A percentile compares a stretch with the other conserved stretches of the same genome.
Conservation (phyloP, 1,140 invertebrate species). For the Ostrea denselamellosa region DNA sequence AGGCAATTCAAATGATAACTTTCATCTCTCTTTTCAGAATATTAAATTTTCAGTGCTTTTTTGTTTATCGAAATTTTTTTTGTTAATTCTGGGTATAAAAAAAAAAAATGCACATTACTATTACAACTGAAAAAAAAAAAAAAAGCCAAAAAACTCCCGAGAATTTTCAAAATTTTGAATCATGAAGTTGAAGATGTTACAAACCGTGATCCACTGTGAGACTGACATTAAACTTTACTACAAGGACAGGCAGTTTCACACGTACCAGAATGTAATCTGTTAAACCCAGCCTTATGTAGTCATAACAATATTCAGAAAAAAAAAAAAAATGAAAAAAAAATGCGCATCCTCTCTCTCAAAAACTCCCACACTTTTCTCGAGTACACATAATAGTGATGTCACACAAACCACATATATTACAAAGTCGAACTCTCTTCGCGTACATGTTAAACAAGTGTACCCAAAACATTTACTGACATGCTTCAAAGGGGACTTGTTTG, state of each 20-base stretch:
- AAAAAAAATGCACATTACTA: no score
- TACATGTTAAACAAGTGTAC: not conserved
- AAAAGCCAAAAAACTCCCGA: no score
- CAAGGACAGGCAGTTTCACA: no score
- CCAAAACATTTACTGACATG: not conserved
- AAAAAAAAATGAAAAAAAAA: conserved; percentile 5
- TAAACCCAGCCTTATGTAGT: not conserved
- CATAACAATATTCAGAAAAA: conserved; percentile 28
- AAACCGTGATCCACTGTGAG: no score
- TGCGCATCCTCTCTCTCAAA: not conserved
- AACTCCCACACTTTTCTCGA: not conserved
- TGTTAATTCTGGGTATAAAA: not conserved
- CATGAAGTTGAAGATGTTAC: no score
- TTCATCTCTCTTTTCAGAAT: not conserved
- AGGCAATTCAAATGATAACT: no score
- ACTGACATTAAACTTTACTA: no score
- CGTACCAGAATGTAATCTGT: no score
- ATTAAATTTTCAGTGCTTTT: not conserved
- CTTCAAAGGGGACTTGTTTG: not conserved
- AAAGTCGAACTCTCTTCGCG: not conserved
- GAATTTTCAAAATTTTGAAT: no score
- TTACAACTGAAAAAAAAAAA: no score
- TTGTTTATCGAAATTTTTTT: no score
- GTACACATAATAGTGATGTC: not conserved
- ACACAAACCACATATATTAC: conserved; percentile 13